These are phyloP conservation scores for Drosophila meridionalis DNA, from an alignment of 2,888 invertebrate species.

Conservation along the genomic window DNA sequence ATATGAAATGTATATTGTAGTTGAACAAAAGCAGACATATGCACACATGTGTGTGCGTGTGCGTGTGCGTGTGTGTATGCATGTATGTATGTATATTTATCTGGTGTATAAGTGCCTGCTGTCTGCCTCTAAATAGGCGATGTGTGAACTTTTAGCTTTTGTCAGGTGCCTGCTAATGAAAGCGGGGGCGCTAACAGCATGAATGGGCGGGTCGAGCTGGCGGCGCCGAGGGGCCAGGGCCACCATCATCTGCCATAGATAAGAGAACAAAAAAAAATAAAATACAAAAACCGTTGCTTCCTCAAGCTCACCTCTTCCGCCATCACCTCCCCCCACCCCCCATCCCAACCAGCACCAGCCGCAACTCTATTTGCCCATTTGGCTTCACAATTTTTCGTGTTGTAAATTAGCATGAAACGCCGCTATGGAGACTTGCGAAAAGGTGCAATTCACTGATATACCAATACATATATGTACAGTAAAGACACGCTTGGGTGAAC, in stretches of 20 bases:
- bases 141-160: slow-evolving; percentile 77
- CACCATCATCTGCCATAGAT: slow-evolving; percentile 54
- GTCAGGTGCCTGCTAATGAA: slow-evolving; percentile 76
- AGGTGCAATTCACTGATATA: slow-evolving; percentile 57
- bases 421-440: slow-evolving; percentile 39
- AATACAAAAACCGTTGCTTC: slow-evolving; percentile 44
- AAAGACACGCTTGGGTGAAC: background rate
- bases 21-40: slow-evolving; percentile 60
- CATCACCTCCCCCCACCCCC: no score
- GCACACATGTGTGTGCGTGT: slow-evolving; percentile 4
- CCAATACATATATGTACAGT: slow-evolving; percentile 16
- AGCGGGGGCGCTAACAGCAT: slow-evolving; percentile 33
- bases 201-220: slow-evolving; percentile 7
- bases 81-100: slow-evolving; percentile 26
- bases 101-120: slow-evolving; percentile 64
- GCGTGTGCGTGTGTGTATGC: background rate
- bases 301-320: slow-evolving; percentile 3
- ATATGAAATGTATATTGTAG: slow-evolving; percentile 54
- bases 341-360: no score
- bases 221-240: slow-evolving; percentile 21
- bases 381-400: slow-evolving; percentile 40
- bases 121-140: slow-evolving; percentile 61
- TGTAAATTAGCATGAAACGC: slow-evolving; percentile 70
- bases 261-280: slow-evolving; percentile 52
- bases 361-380: slow-evolving; percentile 22